Evolutionary conservation across 2,797 vertebrate genomes (phyloP).

Genomic region (Bradypus variegatus): DNA sequence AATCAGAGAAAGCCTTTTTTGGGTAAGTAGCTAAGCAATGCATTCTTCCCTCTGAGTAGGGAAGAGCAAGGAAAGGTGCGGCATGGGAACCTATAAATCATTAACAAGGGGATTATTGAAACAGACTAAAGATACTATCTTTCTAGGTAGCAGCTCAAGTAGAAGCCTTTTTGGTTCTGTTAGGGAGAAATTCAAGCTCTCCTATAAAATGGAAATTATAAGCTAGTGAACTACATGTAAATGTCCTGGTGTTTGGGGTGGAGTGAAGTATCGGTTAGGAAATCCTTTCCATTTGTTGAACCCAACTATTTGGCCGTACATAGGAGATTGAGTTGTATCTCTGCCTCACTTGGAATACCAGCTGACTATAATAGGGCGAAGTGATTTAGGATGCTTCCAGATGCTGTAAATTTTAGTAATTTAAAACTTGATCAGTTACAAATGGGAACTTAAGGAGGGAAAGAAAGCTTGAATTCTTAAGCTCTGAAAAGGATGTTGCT

Average conservation of each 20-base stretch:
- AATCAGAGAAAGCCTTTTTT: constrained; percentile 94
- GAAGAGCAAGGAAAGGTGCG: neutral
- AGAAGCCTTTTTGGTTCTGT: neutral
- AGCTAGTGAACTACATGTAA: neutral
- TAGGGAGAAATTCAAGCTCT: neutral
- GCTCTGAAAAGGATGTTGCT: neutral
- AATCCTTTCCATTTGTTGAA: neutral
- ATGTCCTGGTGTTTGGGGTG: neutral
- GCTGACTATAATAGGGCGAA: neutral
- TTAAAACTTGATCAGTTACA: constrained; percentile 4
- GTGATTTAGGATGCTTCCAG: constrained; percentile 9
- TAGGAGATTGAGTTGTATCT: neutral
- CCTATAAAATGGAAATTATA: neutral
- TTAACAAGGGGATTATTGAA: neutral
- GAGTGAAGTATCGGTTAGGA: neutral
- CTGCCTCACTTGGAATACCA: neutral
- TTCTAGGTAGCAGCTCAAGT: neutral
- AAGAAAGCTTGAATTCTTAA: constrained; percentile 24
- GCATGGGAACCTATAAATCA: rapidly evolving
- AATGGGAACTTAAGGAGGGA: neutral
- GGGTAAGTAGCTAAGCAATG: constrained; percentile 75
- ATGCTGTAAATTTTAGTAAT: neutral
- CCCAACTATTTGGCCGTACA: neutral
- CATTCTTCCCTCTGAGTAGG: neutral
- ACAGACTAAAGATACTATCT: neutral